phyloP scores from a whole-genome alignment of 2,797 vertebrate species.

The Neosilurus mollespiculum region DNA sequence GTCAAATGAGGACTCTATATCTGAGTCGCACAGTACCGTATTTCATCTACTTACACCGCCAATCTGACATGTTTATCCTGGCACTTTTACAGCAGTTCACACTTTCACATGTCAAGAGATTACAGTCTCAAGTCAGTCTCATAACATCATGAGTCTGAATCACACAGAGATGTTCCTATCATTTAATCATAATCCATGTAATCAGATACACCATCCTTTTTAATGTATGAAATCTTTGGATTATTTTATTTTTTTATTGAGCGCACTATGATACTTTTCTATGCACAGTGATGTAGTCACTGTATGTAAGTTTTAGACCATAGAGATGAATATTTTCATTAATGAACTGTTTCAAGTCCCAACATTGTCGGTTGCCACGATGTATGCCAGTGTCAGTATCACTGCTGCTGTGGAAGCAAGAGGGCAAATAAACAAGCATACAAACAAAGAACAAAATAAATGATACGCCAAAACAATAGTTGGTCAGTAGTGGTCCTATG shows the following conservation, averaged over 20 bases:
- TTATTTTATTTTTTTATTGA: background rate
- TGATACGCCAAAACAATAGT: background rate
- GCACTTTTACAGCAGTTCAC: background rate
- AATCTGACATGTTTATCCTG: background rate
- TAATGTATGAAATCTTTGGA: background rate
- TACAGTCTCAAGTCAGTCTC: background rate
- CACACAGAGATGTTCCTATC: background rate
- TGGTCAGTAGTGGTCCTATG: slow-evolving; percentile 1
- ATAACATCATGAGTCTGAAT: background rate
- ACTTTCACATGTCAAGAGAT: background rate
- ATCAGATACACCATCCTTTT: background rate
- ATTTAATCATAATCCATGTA: background rate
- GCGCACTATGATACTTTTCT: background rate
- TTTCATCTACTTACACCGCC: background rate
- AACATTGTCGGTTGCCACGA: no score
- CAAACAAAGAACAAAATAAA: background rate
- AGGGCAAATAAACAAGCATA: no score
- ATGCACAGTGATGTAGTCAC: background rate
- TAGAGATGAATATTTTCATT: background rate
- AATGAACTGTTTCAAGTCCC: background rate
- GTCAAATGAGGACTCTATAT: background rate
- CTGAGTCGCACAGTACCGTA: background rate
- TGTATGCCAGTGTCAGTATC: background rate
- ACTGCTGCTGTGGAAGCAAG: background rate
- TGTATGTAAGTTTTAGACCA: background rate